Evolutionary conservation across 1,140 invertebrate species (phyloP), one percentile per base, ranked within the genome.

Genomic region (Anoplolepis gracilipes): DNA sequence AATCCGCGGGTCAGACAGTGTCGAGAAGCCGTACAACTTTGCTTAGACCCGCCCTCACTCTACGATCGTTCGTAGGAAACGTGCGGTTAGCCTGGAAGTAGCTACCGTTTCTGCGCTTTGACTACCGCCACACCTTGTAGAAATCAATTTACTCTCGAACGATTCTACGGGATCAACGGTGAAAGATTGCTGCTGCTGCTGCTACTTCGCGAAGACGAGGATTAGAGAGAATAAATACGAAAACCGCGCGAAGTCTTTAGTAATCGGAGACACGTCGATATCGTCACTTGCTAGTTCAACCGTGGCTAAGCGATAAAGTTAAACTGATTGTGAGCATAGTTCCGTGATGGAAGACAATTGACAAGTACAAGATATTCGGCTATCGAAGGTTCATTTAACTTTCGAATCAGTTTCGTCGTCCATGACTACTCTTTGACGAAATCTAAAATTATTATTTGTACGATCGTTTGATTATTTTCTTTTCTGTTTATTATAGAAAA

Each of bases 1-100:
- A 94, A 95, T 95, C 94, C 93, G 82, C 87, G 92, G 92, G 94
- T 94, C 93, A 94, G 94, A 94, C 94, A 92, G 92, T 93, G 91
- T 93, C 90, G 90, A 86, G 94, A 95, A 95, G 93, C 93, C 94
- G 77, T 92, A 93, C 88, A 90, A 94, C 91, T 93, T 91, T 91
- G 90, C 93, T 92, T 92, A 90, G 85, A 86, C 42, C 79, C 28
- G n/a, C 61, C 49, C 77, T 33, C 53, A 49, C 25, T 53, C 33
- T 59, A 59, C 49, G 42, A 22, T n/a, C 36, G 65, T 59, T 19
- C 53, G 33, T 53, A 49, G 78, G 55, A 82, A 73, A 73, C 25
- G 67, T 72, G 78, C 78, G 78, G 78, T 79, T 79, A 69, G 77
- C 64, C 13, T 69, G 49, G 77, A 16, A 79, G 77, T 67, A 79